Percentiles rank a stretch among this genome's conserved stretches.
Evolutionary conservation across 2,113 vertebrate genomes (phyloP).

Genomic region (Onychorhynchus coronatus): DNA sequence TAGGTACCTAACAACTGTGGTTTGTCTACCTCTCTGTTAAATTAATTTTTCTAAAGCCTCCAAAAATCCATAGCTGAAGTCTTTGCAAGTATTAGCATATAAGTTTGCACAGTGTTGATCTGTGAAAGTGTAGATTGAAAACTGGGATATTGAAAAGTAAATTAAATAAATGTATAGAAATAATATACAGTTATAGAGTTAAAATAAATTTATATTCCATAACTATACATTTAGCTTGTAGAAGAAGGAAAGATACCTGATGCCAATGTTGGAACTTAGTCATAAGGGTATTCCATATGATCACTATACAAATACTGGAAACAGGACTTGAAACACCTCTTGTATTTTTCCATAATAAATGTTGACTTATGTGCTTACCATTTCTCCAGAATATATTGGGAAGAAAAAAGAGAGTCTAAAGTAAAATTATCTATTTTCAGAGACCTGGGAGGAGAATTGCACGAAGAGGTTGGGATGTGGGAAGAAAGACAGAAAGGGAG

Average conservation of each 20-base stretch:
- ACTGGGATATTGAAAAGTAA: neutral
- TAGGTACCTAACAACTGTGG: neutral
- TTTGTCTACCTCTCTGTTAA: neutral
- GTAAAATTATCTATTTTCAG: neutral
- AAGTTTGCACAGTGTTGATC: neutral
- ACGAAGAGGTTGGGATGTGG: accelerated
- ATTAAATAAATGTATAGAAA: neutral
- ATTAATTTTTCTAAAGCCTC: neutral
- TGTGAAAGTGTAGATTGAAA: neutral
- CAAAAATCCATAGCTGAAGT: neutral
- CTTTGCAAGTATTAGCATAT: neutral
- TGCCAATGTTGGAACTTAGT: accelerated
- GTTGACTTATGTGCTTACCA: neutral
- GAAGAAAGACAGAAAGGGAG: neutral
- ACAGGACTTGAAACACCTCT: neutral
- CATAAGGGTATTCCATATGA: neutral
- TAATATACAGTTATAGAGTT: neutral
- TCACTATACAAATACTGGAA: neutral
- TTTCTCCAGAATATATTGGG: neutral
- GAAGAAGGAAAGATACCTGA: neutral
- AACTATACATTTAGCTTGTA: neutral
- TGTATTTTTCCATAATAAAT: neutral
- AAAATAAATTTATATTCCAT: neutral
- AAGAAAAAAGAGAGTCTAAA: neutral
- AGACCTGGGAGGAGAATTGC: neutral